Conservation (phyloP, 2,113 vertebrate genomes). For the Saguinus imperator region DNA sequence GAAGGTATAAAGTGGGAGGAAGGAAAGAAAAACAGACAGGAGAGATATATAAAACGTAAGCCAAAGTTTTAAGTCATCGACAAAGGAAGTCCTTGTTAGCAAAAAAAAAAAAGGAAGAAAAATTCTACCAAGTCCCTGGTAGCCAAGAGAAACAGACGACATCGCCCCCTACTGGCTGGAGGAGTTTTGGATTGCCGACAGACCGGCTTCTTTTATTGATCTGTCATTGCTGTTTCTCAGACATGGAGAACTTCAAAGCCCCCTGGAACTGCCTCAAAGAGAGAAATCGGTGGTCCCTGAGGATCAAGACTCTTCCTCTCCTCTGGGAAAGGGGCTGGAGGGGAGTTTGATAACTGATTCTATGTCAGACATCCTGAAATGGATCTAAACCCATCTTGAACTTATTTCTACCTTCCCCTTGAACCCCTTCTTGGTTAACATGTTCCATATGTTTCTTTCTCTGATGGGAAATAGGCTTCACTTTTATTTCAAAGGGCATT, state of each 20-base stretch:
- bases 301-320: neutral
- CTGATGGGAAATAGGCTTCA: slow-evolving; percentile 46
- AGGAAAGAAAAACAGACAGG: neutral
- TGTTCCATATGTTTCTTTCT: slow-evolving; percentile 63
- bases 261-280: slow-evolving; percentile 55
- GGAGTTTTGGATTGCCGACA: neutral
- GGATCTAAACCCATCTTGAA: slow-evolving; percentile 73
- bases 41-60: neutral
- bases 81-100: neutral
- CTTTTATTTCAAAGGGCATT: slow-evolving; percentile 70
- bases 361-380: slow-evolving; percentile 43
- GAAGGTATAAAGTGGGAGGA: neutral
- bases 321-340: neutral
- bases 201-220: neutral
- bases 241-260: slow-evolving; percentile 55
- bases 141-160: neutral
- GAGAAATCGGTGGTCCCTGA: slow-evolving; percentile 47
- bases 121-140: neutral
- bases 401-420: slow-evolving; percentile 67
- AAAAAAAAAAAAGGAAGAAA: neutral
- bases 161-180: slow-evolving; percentile 68
- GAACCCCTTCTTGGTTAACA: slow-evolving; percentile 55
- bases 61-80: slow-evolving; percentile 35
- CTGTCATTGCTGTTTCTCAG: neutral
- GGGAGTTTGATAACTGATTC: neutral